Evolutionary conservation across 2,888 invertebrate genomes (phyloP).

Genomic region (Polyploca ridens): DNA sequence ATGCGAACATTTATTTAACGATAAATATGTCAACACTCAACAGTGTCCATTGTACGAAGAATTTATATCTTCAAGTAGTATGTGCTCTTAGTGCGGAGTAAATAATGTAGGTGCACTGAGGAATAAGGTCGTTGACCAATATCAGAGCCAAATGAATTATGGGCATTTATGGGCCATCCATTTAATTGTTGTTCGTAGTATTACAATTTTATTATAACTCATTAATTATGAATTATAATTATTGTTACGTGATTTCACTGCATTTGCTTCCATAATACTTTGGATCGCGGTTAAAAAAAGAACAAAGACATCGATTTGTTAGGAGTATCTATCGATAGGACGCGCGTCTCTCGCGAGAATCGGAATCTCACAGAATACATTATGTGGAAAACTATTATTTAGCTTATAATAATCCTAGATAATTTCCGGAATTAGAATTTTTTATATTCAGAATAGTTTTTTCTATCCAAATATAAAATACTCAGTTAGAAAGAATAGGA

Average conservation of each 20-base stretch:
- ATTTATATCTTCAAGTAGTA: slow-evolving; percentile 8
- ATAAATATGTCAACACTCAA: slow-evolving; percentile 4
- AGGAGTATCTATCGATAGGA: too few relatives aligned
- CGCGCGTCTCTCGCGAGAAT: too few relatives aligned
- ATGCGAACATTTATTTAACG: neutral
- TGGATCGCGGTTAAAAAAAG: too few relatives aligned
- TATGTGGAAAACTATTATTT: too few relatives aligned
- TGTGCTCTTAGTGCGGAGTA: neutral
- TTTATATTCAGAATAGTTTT: too few relatives aligned
- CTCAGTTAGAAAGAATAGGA: too few relatives aligned
- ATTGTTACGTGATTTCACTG: neutral
- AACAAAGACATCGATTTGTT: too few relatives aligned
- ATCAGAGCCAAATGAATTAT: slow-evolving; percentile 14
- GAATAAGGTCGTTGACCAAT: slow-evolving; percentile 34
- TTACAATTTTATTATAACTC: neutral
- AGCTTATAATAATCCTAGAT: too few relatives aligned
- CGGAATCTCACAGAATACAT: too few relatives aligned
- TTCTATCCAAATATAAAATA: too few relatives aligned
- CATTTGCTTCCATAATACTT: neutral
- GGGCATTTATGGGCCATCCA: neutral
- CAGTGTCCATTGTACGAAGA: neutral
- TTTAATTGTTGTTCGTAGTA: slow-evolving; percentile 4
- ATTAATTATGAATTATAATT: neutral
- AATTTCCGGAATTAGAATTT: too few relatives aligned
- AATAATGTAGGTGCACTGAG: slow-evolving; percentile 12